Evolutionary conservation across 2,797 vertebrate species (phyloP).

Genomic region (Notolabrus celidotus): DNA sequence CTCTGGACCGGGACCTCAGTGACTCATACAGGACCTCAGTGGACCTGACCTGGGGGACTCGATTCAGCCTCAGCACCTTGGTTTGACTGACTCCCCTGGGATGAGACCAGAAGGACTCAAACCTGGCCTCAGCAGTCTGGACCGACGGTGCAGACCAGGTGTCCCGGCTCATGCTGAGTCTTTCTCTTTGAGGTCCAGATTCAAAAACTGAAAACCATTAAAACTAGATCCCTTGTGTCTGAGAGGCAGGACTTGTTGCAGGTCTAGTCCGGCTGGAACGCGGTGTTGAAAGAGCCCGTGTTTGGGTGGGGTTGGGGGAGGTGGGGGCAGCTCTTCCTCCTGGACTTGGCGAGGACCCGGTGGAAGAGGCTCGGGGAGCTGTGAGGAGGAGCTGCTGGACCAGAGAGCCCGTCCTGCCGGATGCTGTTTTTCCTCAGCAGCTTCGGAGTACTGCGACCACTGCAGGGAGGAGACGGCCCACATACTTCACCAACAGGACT

Average conservation of each 20-base stretch:
- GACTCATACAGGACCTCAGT: too few relatives aligned
- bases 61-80: not conserved
- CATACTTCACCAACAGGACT: too few relatives aligned
- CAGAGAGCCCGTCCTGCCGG: not conserved
- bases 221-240: too few relatives aligned
- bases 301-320: conserved; percentile 63
- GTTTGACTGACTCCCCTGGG: too few relatives aligned
- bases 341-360: conserved; percentile 88
- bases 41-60: not conserved
- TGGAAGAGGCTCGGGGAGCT: conserved; percentile 84
- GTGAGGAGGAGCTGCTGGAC: not conserved
- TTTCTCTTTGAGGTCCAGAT: not conserved
- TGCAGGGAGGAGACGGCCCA: conserved; percentile 7
- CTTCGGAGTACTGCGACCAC: conserved; percentile 30
- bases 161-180: too few relatives aligned
- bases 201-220: too few relatives aligned
- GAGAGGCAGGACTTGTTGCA: not conserved
- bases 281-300: conserved; percentile 24
- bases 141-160: not conserved
- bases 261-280: conserved; percentile 50
- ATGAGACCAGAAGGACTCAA: not conserved
- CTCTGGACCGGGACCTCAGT: too few relatives aligned
- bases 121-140: not conserved
- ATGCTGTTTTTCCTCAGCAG: conserved; percentile 45
- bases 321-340: conserved; percentile 88